Evolutionary conservation across 2,888 invertebrate species (phyloP), one percentile per base, ranked within the genome.

Genomic region (Ichneumon xanthorius): DNA sequence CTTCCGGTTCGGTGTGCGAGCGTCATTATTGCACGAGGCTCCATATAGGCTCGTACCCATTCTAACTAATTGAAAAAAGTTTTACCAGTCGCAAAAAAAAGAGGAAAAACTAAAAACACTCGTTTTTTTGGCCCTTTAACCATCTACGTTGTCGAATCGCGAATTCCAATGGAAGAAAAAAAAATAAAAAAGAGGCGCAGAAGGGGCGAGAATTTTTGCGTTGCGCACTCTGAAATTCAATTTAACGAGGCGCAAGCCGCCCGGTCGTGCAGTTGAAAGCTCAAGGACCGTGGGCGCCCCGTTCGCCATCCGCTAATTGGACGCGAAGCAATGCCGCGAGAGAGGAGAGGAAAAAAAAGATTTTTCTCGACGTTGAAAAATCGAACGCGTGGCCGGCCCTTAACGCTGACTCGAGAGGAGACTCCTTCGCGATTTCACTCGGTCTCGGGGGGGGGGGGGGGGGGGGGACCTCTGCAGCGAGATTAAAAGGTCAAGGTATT

Each of bases 241-340:
- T 80, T 80, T 72, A 84, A 80, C 77, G 77, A 80, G 71, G 71
- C 50, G 58, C 77, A 72, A 77, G 84, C 76, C 72, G 45, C 45
- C 71, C 26, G 67, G 11, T 50, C 22, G 26, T 48, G 75, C 16
- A 58, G 33, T 73, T 63, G 37, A 76, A 80, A 76, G 40, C 77
- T 80, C 58, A 48, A 77, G 76, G 55, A 67, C 33, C 63, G 55
- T 22, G 22, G 5, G 50, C 4, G 33, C 71, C 72, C 30, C 45
- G 71, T 55, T 50, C 19, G 58, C 65, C 33, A 65, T 72, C 33
- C 80, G 30, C 84, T 84, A 84, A 84, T 84, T 84, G 84, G 80
- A 84, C 72, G 71, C 76, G 48, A 61, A 84, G 72, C 76, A 30
- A 67, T n/a, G 55, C 22, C 40, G 48, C 16, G 37, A 6, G 26